These are phyloP conservation scores for Arvicola amphibius DNA, from an alignment of 2,797 vertebrate species.

Conservation along the genomic window DNA sequence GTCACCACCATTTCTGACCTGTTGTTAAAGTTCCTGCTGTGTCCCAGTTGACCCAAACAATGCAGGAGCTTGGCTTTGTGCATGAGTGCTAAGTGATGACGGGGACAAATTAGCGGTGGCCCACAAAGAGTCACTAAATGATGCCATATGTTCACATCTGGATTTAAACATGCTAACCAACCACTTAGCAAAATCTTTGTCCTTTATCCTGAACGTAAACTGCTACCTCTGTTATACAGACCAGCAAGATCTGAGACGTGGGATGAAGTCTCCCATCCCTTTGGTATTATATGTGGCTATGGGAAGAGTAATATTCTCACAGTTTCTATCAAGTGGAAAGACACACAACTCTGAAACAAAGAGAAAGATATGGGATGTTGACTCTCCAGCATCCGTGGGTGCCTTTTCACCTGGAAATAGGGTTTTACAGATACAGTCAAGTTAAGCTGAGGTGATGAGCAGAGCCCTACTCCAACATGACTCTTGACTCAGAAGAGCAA, in stretches of 20 bases:
- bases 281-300: conserved; percentile 68
- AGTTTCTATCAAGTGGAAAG: conserved; percentile 83
- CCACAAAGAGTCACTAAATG: conserved; percentile 60
- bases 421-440: not conserved
- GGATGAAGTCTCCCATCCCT: conserved; percentile 35
- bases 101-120: conserved; percentile 69
- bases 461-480: not conserved
- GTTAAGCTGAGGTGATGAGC: not conserved
- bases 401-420: not conserved
- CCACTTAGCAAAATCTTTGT: conserved; percentile 59
- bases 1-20: conserved; percentile 66
- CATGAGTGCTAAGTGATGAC: conserved; percentile 66
- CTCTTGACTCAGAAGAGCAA: not conserved
- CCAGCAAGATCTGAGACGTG: conserved; percentile 72
- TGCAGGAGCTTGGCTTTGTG: conserved; percentile 66
- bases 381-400: not conserved
- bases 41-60: conserved; percentile 72
- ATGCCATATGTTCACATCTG: conserved; percentile 77
- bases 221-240: conserved; percentile 61
- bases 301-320: conserved; percentile 72
- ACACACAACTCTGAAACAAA: conserved; percentile 73
- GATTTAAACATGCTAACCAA: conserved; percentile 73
- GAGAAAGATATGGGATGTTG: not conserved
- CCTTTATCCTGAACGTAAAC: conserved; percentile 73
- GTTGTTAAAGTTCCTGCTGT: conserved; percentile 65